Evolutionary conservation across 2,797 vertebrate species (phyloP).

Genomic region (Anisognathus igniventris): DNA sequence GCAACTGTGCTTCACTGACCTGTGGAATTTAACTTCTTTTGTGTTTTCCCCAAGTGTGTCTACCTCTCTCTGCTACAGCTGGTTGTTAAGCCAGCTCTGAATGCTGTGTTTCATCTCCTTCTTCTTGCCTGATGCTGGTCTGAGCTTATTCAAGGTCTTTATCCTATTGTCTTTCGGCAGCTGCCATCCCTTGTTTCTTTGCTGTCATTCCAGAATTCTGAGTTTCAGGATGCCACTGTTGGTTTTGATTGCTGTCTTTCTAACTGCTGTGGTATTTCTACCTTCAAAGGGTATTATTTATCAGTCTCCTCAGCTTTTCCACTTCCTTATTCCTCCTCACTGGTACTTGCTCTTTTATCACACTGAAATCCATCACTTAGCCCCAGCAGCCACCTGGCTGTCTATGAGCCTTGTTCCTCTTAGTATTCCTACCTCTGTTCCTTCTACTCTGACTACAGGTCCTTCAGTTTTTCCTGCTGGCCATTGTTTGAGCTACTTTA

Average conservation of each 20-base stretch:
- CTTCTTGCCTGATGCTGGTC: not conserved
- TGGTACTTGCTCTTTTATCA: not conserved
- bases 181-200: not conserved
- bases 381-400: not conserved
- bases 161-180: not conserved
- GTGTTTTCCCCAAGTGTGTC: not conserved
- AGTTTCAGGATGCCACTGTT: not conserved
- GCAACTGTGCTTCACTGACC: not conserved
- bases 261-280: not conserved
- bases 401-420: not conserved
- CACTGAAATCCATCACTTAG: not conserved
- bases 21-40: not conserved
- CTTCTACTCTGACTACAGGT: not conserved
- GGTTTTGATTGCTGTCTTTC: not conserved
- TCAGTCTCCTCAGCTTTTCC: not conserved
- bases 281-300: not conserved
- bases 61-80: not conserved
- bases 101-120: not conserved
- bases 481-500: constrained; percentile 3
- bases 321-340: not conserved
- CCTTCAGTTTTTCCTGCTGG: not conserved
- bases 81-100: not conserved
- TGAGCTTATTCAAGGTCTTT: not conserved
- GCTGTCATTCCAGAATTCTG: not conserved
- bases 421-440: not conserved